Evolutionary conservation across 37 sponge, comb jelly and placozoan genomes (phyloP).

Genomic region (Spongia lamella): DNA sequence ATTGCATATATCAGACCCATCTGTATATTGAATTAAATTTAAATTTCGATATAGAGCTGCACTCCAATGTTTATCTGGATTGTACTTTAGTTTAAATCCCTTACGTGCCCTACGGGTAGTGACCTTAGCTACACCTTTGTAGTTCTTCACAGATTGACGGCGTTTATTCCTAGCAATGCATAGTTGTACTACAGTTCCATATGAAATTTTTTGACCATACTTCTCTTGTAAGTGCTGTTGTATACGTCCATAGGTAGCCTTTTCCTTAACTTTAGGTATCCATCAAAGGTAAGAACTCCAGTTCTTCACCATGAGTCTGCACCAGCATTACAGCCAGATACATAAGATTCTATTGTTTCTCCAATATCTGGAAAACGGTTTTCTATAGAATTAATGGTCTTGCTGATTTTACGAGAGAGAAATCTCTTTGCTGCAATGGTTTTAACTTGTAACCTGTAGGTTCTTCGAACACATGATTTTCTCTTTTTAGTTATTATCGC

Average conservation of each 20-base stretch:
- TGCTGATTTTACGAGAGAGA: neutral
- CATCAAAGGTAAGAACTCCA: constrained; percentile 38
- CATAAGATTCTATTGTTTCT: constrained; percentile 28
- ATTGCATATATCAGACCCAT: constrained; percentile 7
- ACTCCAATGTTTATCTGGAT: constrained; percentile 43
- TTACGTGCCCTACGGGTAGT: constrained; percentile 27
- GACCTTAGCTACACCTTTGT: constrained; percentile 22
- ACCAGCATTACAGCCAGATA: constrained; percentile 18
- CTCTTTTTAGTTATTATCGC: neutral
- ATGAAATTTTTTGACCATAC: constrained; percentile 13
- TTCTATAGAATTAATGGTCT: constrained; percentile 1
- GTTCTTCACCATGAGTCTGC: constrained; percentile 40
- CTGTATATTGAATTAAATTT: constrained; percentile 17
- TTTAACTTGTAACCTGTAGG: neutral
- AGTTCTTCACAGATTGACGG: constrained; percentile 1
- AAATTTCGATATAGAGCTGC: constrained; percentile 27
- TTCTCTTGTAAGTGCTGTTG: constrained; percentile 20
- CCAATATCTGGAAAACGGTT: constrained; percentile 26
- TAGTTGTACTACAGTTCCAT: constrained; percentile 34
- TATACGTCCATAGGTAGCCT: constrained; percentile 31
- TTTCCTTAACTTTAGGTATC: constrained; percentile 19
- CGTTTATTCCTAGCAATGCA: constrained; percentile 31
- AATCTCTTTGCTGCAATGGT: constrained; percentile 1
- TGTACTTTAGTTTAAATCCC: constrained; percentile 36
- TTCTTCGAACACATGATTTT: neutral